Percentiles rank a stretch among this genome's conserved stretches.
Conservation (phyloP, 2,888 invertebrate species). For the Spialia ferax region DNA sequence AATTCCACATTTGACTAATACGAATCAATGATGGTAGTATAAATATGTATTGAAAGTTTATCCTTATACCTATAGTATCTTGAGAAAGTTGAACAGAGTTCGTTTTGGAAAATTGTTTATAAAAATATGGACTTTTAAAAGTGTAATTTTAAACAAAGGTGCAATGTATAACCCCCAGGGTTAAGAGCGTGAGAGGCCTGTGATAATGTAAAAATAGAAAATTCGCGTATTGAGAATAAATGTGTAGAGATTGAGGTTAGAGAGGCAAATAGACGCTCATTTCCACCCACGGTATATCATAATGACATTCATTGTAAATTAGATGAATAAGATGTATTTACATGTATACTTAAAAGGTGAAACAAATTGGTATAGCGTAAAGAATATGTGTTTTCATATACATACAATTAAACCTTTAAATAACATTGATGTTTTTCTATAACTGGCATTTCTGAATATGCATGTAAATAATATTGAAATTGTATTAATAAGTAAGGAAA, state of each 20-base stretch:
- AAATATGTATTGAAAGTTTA: background rate
- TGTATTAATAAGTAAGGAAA: slow-evolving; percentile 39
- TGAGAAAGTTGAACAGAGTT: slow-evolving; percentile 63
- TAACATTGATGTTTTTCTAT: slow-evolving; percentile 38
- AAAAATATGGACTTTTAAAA: slow-evolving; percentile 53
- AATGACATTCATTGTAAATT: slow-evolving; percentile 48
- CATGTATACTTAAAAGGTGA: slow-evolving; percentile 57
- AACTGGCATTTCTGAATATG: slow-evolving; percentile 32
- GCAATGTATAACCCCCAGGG: slow-evolving; percentile 77
- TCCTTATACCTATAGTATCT: background rate
- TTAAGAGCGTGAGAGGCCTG: slow-evolving; percentile 76
- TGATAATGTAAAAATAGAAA: slow-evolving; percentile 77
- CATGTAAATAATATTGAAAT: slow-evolving; percentile 43
- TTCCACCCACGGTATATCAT: slow-evolving; percentile 49
- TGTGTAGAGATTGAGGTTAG: slow-evolving; percentile 57
- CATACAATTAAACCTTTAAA: slow-evolving; percentile 32
- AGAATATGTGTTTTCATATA: slow-evolving; percentile 73
- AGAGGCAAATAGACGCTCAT: slow-evolving; percentile 69
- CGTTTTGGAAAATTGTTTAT: slow-evolving; percentile 51
- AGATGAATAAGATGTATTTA: slow-evolving; percentile 56
- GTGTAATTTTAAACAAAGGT: slow-evolving; percentile 70
- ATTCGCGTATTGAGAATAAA: slow-evolving; percentile 58
- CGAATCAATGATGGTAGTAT: slow-evolving; percentile 2
- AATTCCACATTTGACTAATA: slow-evolving; percentile 19
- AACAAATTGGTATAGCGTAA: slow-evolving; percentile 52